Evolutionary conservation across 2,797 vertebrate species (phyloP), one percentile per base, ranked within the genome.

Genomic region (Toxotes lorentzi): DNA sequence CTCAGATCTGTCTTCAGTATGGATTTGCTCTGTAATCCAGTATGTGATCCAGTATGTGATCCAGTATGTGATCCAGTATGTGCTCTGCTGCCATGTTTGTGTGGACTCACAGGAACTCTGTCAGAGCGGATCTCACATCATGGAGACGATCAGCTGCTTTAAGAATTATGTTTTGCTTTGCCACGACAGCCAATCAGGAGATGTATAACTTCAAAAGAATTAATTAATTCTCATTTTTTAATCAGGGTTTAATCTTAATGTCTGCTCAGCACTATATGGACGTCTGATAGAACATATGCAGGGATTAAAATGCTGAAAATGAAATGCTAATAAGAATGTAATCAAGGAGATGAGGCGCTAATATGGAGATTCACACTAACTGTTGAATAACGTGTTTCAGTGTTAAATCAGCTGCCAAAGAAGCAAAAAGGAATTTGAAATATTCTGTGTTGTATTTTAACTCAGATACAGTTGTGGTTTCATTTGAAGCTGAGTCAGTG

Each of bases 231-330:
- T 81, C 45, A 32, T 78, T 84, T 88, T 61, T 84, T 88, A 89
- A 90, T 91, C 84, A 79, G 74, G 56, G n/a, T 72, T 76, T 89
- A 83, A 90, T 91, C 87, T 90, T 79, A 81, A 81, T 67, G 87
- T 87, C 84, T 85, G 82, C 78, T 76, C 73, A 68, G 78, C 84
- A 68, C 56, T 80, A 68, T 79, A 61, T 78, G 67, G 54, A 83
- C 21, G 68, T 73, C 47, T 67, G 78, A 76, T 82, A 34, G 54
- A 76, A 88, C 74, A 70, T 72, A 78, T 47, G 68, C 58, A 0
- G 58, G 79, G 80, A 90, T 90, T 90, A 85, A 88, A 87, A 87
- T 35, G 58, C 53, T 77, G 82, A 69, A 88, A 86, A 87, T 89
- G 27, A 87, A 86, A 86, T 74, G 79, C 72, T 83, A 85, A 88